Conservation (phyloP, 2,888 invertebrate species). For the Cremastobaeus sp. region DNA sequence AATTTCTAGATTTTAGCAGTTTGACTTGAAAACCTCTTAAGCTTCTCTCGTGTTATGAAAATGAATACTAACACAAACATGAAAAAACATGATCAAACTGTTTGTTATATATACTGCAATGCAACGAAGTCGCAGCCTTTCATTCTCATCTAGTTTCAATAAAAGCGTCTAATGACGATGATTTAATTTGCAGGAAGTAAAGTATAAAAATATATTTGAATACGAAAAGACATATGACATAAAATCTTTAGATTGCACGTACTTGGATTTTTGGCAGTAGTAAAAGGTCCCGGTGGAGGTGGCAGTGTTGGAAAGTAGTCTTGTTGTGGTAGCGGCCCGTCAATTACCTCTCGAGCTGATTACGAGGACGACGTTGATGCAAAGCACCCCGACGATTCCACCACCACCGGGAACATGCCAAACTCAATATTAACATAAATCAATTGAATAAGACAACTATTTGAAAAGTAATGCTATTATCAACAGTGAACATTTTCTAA, state of each 20-base stretch:
- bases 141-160: too few relatives aligned
- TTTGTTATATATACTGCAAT: too few relatives aligned
- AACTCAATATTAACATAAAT: slow-evolving; percentile 61
- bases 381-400: slow-evolving; percentile 68
- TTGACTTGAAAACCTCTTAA: too few relatives aligned
- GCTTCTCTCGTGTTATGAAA: too few relatives aligned
- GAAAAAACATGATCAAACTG: too few relatives aligned
- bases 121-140: too few relatives aligned
- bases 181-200: not conserved
- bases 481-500: too few relatives aligned
- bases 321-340: slow-evolving; percentile 72
- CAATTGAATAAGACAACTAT: too few relatives aligned
- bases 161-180: too few relatives aligned
- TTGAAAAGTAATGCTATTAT: too few relatives aligned
- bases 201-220: slow-evolving; percentile 2
- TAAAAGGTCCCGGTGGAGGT: slow-evolving; percentile 80
- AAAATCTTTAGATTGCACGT: slow-evolving; percentile 74
- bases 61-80: too few relatives aligned
- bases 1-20: too few relatives aligned
- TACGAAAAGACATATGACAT: slow-evolving; percentile 17
- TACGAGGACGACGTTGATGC: slow-evolving; percentile 63
- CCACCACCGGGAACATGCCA: slow-evolving; percentile 76
- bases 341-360: slow-evolving; percentile 74
- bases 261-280: slow-evolving; percentile 82
- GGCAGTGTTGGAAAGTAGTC: slow-evolving; percentile 80